Evolutionary conservation across 2,888 invertebrate genomes (phyloP).

Genomic region (Nesidiocoris tenuis): DNA sequence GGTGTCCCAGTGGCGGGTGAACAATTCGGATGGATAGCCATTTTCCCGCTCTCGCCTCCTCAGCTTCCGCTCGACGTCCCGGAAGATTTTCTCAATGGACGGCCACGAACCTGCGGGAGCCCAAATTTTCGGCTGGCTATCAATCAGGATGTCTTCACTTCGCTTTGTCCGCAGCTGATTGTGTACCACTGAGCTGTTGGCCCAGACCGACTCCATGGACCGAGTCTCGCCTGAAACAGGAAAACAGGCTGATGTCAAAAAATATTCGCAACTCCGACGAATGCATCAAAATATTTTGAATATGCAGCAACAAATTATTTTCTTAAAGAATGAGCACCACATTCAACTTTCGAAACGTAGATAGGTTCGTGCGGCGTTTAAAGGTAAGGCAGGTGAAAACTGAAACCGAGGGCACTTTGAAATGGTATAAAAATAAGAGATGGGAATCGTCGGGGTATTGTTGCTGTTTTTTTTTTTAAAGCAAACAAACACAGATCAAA

Average conservation of each 20-base stretch:
- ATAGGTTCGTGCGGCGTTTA: too few relatives aligned
- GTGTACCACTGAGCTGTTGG: conserved; percentile 2
- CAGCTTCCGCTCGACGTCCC: conserved; percentile 18
- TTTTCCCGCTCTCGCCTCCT: not conserved
- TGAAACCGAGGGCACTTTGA: too few relatives aligned
- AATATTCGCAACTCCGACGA: not conserved
- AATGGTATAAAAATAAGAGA: too few relatives aligned
- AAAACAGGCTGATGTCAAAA: not conserved
- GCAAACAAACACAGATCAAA: too few relatives aligned
- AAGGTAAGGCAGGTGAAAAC: too few relatives aligned
- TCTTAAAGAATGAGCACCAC: not conserved
- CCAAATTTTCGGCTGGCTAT: not conserved
- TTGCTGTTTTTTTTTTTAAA: too few relatives aligned
- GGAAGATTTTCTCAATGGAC: conserved; percentile 26
- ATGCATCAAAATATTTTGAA: not conserved
- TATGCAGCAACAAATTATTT: not conserved
- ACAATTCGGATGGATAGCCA: not conserved
- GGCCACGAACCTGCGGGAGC: conserved; percentile 15
- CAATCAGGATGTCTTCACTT: not conserved
- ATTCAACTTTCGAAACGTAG: too few relatives aligned
- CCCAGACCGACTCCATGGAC: not conserved
- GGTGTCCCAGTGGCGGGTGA: conserved; percentile 10
- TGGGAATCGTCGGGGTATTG: too few relatives aligned
- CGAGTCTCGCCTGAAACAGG: not conserved
- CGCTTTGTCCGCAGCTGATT: conserved; percentile 4